Percentiles rank a stretch among this genome's conserved stretches.
Conservation (phyloP, 2,113 vertebrate species). For the Muntiacus muntjak region DNA sequence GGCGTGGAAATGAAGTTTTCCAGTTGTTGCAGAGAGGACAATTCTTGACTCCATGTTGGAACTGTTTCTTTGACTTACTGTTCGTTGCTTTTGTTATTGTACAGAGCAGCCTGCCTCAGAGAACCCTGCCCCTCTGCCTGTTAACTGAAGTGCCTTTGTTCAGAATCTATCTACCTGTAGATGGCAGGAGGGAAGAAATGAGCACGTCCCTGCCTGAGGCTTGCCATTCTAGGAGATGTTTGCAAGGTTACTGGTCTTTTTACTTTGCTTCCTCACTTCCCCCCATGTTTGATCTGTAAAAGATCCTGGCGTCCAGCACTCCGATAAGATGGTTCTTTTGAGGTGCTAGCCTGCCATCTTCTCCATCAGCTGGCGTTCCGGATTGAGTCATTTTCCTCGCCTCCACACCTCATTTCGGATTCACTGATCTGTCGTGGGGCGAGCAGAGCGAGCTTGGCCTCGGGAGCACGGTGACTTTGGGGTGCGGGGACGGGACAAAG, state of each 20-base stretch:
- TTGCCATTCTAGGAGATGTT: rapidly evolving
- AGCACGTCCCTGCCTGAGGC: neutral
- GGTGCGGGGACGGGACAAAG: neutral
- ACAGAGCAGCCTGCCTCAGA: neutral
- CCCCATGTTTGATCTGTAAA: neutral
- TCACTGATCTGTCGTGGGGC: neutral
- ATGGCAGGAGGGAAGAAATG: neutral
- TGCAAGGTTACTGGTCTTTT: neutral
- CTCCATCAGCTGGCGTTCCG: neutral
- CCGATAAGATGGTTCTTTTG: neutral
- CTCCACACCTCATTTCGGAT: neutral
- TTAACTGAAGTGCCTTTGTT: neutral
- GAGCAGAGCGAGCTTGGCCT: rapidly evolving
- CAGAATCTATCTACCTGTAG: neutral
- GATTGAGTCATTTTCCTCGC: rapidly evolving
- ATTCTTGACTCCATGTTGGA: neutral
- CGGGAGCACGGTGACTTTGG: neutral
- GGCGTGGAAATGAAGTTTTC: neutral
- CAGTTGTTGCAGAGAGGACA: neutral
- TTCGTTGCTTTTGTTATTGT: rapidly evolving
- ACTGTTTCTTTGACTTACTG: neutral
- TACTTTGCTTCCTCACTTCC: neutral
- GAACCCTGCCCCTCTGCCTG: neutral
- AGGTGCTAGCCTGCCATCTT: neutral
- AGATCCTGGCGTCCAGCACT: neutral